A percentile compares a stretch with the other conserved stretches of the same genome.
Evolutionary conservation across 35 echinoderm and acorn worm genomes (phyloP).

Genomic region (Nesometra sesokonis): DNA sequence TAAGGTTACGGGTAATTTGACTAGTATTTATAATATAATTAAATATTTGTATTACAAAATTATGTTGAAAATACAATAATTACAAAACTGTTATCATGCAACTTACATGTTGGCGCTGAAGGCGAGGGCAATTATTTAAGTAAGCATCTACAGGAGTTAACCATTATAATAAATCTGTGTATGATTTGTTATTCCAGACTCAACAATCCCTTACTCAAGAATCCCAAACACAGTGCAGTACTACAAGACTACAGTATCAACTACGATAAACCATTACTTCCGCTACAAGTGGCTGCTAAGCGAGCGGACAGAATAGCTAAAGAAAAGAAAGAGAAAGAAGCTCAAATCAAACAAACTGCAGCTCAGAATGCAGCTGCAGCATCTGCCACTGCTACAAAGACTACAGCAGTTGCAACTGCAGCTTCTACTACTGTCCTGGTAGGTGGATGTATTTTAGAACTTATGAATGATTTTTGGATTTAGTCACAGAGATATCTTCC

Average conservation of each 20-base stretch:
- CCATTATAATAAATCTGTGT: too few species aligned
- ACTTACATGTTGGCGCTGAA: too few species aligned
- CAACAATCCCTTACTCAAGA: conserved; percentile 89
- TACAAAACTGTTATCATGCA: too few species aligned
- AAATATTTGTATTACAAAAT: too few species aligned
- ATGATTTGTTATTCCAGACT: conserved; percentile 31
- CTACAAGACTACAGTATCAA: conserved; percentile 71
- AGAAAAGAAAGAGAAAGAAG: conserved; percentile 97
- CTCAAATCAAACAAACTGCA: conserved; percentile 56
- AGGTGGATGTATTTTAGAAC: neutral
- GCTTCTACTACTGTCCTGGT: conserved; percentile 84
- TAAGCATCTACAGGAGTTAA: too few species aligned
- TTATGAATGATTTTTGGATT: too few species aligned
- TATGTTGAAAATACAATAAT: too few species aligned
- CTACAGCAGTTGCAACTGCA: conserved; percentile 52
- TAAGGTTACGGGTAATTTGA: too few species aligned
- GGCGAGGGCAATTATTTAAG: too few species aligned
- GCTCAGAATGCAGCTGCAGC: conserved; percentile 34
- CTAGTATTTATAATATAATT: too few species aligned
- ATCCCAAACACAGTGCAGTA: conserved; percentile 92
- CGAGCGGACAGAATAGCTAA: conserved; percentile 93
- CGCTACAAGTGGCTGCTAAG: conserved; percentile 70
- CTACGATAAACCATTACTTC: conserved; percentile 92
- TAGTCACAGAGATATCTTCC: too few species aligned
- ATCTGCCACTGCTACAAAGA: conserved; percentile 50